A percentile compares a stretch with the other conserved stretches of the same genome.
These are phyloP conservation scores for Speoplatyrhinus poulsoni DNA, from an alignment of 2,113 vertebrate species.

Conservation along the genomic window DNA sequence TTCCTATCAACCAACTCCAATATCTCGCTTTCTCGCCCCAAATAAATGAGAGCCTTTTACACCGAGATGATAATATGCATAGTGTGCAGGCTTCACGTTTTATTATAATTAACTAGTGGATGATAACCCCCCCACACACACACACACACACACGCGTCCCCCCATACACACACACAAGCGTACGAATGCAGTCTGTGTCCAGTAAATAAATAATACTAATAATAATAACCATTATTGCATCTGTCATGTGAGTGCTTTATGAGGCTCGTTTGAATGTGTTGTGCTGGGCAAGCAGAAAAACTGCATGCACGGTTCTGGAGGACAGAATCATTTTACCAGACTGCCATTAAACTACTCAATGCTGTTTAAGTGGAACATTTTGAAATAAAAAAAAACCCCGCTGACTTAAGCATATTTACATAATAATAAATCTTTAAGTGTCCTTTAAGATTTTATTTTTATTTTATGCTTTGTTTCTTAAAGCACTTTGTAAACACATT, in stretches of 20 bases:
- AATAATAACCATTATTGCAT: conserved; percentile 67
- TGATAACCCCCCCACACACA: conserved; percentile 46
- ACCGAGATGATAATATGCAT: conserved; percentile 62
- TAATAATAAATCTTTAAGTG: no score
- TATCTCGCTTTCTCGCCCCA: conserved; percentile 39
- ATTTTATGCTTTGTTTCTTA: no score
- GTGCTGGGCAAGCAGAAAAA: conserved; percentile 31
- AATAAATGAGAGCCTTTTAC: conserved; percentile 66
- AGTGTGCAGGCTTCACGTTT: conserved; percentile 47
- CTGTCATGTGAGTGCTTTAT: conserved; percentile 65
- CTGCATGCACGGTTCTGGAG: no score
- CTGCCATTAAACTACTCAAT: no score
- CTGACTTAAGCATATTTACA: no score
- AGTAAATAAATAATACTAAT: conserved; percentile 53
- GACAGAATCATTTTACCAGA: no score
- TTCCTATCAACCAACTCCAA: conserved; percentile 21
- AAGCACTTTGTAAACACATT: no score
- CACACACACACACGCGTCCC: no score
- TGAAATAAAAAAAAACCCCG: no score
- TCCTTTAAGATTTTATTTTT: no score
- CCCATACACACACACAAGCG: conserved; percentile 2
- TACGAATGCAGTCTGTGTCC: conserved; percentile 29
- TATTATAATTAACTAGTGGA: conserved; percentile 73
- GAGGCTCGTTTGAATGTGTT: conserved; percentile 61
- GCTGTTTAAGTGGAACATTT: no score